Evolutionary conservation across 2,797 vertebrate species (phyloP), one percentile per base, ranked within the genome.

Genomic region (Notolepis coatsorum): DNA sequence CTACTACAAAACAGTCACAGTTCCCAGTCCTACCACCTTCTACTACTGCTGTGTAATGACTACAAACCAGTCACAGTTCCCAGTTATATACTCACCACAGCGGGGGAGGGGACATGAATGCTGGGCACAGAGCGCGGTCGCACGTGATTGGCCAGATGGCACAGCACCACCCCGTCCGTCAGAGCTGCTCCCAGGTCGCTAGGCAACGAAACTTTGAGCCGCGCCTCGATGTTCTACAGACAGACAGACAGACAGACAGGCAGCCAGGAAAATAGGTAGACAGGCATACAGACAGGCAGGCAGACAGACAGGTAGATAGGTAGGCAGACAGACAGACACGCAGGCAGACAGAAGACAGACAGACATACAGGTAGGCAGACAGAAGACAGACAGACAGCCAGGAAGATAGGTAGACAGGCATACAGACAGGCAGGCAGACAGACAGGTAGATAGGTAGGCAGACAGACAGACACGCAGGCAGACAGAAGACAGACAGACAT

Each of bases 101-200:
- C 97, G 37, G 97, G 97, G 0, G 97, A 99, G 41, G 97, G 97
- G 59, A 99, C 96, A 0, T 99, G 97, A 73, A 99, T 99, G 81
- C 97, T 99, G 69, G 97, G 94, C 21, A 99, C 96, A 0, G 97
- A 99, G 4, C 97, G 94, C n/a, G 97, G 97, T 12, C 95, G 92
- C 70, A 99, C 96, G 0, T 99, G 97, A 86, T 99, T 99, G 82
- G 97, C 97, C 82, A 99, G 85, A 76, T 99, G 97, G 86, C 97
- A 99, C 43, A 99, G 94, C 25, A 99, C 97, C 18, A 99, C 97
- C 0, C 97, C 97, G 0, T 99, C 97, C 0, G 96, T 99, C 70
- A 99, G 90, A 17, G 97, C 97, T 0, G 97, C 92, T 7, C 96
- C 95, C 1, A 99, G 93, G 60, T 99, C 95, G 25, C 85, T 95